Evolutionary conservation across 2,113 vertebrate species (phyloP).

Genomic region (Tenebrosternarchus preto): DNA sequence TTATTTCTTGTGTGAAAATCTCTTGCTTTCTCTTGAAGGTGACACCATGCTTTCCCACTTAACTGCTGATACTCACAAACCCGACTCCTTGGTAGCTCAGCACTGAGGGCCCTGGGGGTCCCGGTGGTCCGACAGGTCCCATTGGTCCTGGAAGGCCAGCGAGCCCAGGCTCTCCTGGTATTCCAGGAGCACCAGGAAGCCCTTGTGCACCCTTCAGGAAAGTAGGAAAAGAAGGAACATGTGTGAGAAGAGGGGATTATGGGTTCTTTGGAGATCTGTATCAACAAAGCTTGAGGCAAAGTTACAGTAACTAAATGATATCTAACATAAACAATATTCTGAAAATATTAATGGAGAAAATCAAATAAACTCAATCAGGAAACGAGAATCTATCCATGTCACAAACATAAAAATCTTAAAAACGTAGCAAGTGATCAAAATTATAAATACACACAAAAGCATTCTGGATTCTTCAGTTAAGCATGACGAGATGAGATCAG

Average conservation of each 20-base stretch:
- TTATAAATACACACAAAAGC: neutral
- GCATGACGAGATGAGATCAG: no score
- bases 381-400: neutral
- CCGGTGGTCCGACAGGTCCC: slow-evolving; percentile 83
- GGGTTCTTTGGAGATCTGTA: no score
- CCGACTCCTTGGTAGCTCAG: slow-evolving; percentile 72
- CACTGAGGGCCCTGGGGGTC: slow-evolving; percentile 82
- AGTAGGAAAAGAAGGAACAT: neutral
- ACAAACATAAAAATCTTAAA: slow-evolving; percentile 8
- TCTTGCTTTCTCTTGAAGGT: no score
- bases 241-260: neutral
- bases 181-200: slow-evolving; percentile 71
- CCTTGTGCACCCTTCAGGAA: slow-evolving; percentile 80
- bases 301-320: no score
- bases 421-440: neutral
- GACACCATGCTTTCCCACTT: no score
- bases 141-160: slow-evolving; percentile 86
- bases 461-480: neutral
- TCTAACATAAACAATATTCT: no score
- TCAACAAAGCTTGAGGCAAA: no score
- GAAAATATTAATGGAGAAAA: neutral
- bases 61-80: slow-evolving; percentile 83
- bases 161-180: slow-evolving; percentile 77
- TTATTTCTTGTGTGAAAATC: no score
- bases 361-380: no score